phyloP scores from a whole-genome alignment of 2,113 vertebrate species.

The Tyto alba region DNA sequence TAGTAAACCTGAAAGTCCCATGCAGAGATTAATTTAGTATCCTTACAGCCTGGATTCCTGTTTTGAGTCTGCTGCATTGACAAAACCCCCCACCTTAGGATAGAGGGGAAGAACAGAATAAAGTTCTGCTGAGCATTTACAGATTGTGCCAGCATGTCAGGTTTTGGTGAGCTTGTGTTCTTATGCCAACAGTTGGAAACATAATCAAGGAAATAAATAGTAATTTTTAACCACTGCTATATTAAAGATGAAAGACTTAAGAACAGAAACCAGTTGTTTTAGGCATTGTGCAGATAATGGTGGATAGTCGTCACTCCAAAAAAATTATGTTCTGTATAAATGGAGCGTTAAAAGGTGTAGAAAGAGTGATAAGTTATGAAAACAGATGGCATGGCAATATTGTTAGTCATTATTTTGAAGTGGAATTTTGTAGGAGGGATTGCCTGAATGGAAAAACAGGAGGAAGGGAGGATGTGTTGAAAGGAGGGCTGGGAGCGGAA shows the following conservation, averaged over 20 bases:
- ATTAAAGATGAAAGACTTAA: constrained; percentile 17
- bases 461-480: constrained; percentile 17
- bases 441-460: constrained; percentile 28
- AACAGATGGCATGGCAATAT: constrained; percentile 43
- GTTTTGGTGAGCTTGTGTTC: constrained; percentile 13
- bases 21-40: background rate
- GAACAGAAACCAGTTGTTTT: constrained; percentile 25
- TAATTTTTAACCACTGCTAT: background rate
- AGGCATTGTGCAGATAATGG: background rate
- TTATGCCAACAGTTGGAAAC: constrained; percentile 11
- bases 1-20: background rate
- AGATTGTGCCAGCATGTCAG: background rate
- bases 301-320: background rate
- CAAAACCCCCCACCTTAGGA: background rate
- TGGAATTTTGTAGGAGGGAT: constrained; percentile 51
- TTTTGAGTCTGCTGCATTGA: background rate
- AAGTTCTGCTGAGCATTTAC: background rate
- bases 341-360: background rate
- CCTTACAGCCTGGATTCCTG: background rate
- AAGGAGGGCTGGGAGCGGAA: background rate
- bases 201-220: constrained; percentile 28
- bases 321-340: background rate
- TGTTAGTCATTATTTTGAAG: constrained; percentile 42
- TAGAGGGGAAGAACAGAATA: background rate
- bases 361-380: constrained; percentile 16